Conservation (phyloP, 2,888 invertebrate genomes). For the Bombylius discolor region DNA sequence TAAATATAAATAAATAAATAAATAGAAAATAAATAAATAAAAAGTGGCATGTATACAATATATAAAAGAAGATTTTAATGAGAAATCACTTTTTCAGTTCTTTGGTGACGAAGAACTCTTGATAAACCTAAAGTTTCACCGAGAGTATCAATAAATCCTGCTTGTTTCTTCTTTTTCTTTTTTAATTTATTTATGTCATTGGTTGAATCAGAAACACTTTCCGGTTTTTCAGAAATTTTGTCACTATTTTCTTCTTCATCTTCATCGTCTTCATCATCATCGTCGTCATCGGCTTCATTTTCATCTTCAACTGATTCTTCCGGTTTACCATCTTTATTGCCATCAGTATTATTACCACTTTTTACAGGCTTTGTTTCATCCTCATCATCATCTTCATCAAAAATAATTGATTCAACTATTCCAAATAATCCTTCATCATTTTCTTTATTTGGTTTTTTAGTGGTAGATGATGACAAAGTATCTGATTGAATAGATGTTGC, state of each 20-base stretch:
- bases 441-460: slow-evolving; percentile 2
- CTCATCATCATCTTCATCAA: slow-evolving; percentile 5
- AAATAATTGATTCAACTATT: slow-evolving; percentile 5
- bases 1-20: not conserved
- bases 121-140: slow-evolving; percentile 1
- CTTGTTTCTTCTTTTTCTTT: slow-evolving; percentile 1
- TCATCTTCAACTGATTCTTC: not conserved
- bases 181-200: not conserved
- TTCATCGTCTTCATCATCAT: not conserved
- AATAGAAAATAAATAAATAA: not conserved
- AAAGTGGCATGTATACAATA: not conserved
- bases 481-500: too few relatives aligned
- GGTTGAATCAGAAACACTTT: not conserved
- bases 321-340: not conserved
- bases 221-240: not conserved
- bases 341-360: not conserved
- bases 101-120: not conserved
- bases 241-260: not conserved
- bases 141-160: not conserved
- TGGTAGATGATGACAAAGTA: not conserved
- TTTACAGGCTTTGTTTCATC: not conserved
- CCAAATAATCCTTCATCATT: slow-evolving; percentile 1
- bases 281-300: not conserved
- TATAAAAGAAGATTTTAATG: not conserved
- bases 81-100: not conserved